Evolutionary conservation across 2,797 vertebrate genomes (phyloP).

Genomic region (Linurgus olivaceus): DNA sequence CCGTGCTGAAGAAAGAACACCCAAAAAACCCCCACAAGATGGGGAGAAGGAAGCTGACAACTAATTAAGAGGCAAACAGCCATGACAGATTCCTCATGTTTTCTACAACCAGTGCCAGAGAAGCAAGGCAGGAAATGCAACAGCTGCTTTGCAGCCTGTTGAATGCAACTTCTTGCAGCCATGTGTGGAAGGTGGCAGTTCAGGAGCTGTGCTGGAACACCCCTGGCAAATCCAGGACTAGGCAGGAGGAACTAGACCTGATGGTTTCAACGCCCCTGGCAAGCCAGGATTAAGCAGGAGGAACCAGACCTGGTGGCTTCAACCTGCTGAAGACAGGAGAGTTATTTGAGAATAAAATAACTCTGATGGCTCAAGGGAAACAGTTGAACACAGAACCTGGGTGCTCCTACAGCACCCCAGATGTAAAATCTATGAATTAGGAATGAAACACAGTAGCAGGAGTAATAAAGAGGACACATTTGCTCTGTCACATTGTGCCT

Average conservation of each 20-base stretch:
- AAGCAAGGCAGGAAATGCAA: neutral
- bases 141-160: neutral
- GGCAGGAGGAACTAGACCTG: neutral
- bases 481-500: neutral
- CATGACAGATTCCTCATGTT: neutral
- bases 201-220: neutral
- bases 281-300: neutral
- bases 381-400: neutral
- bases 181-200: neutral
- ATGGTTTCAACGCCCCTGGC: neutral
- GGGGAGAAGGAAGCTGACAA: neutral
- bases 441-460: neutral
- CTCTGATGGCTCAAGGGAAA: neutral
- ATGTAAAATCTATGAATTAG: neutral
- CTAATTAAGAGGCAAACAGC: neutral
- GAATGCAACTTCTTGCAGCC: neutral
- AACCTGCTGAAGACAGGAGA: neutral
- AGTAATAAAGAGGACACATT: neutral
- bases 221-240: neutral
- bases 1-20: neutral
- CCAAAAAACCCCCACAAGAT: neutral
- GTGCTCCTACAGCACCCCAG: neutral
- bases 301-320: neutral
- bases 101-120: neutral
- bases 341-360: neutral